Base-by-base conservation (phyloP, 2,888 invertebrate genomes). In the Philaethria dido region DNA sequence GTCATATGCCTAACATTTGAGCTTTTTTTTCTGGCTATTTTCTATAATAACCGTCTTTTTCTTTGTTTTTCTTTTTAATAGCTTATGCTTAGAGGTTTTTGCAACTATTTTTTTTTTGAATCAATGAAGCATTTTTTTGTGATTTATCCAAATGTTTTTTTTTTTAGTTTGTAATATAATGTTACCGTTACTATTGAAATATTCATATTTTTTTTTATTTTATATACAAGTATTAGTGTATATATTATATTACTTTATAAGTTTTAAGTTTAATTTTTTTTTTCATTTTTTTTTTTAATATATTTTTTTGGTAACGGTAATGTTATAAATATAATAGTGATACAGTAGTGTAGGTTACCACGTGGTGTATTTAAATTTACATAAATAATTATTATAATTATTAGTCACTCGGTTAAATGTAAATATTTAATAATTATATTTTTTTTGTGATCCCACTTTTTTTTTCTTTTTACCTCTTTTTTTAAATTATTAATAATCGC, bases 401-500 rank as follows among this genome's bases (percentile, higher is more conserved):
- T 69, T 82, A 83, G 80, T 82, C 82, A 81, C 72, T 77, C 72
- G 78, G 78, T 74, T 81, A 78, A 82, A 77, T 89, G 90, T 91
- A 91, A 85, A 91, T 89, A 91, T 76, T 82, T 87, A 83, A 82
- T 83, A 90, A 89, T 89, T 91, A 91, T 89, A 90, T 88, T 86
- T 77, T 44, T 85, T 89, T 90, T 89, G 89, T 89, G 89, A 88
- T 85, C 82, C 61, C 65, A 72, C 70, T 72, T 75, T 71, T 77
- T 82, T 81, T 75, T 72, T 77, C 82, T 74, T 72, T 66, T 66
- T 62, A 72, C 68, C 69, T 68, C 69, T 71, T 68, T 50, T 54
- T 59, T 65, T 67, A 63, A 72, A 62, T 44, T 44, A n/a, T 25
- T 50, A 4, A 9, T n/a, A 25, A 16, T 50, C 16, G 29, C 11